Base-by-base conservation (phyloP, 2,797 vertebrate species). In the Graptemys geographica region DNA sequence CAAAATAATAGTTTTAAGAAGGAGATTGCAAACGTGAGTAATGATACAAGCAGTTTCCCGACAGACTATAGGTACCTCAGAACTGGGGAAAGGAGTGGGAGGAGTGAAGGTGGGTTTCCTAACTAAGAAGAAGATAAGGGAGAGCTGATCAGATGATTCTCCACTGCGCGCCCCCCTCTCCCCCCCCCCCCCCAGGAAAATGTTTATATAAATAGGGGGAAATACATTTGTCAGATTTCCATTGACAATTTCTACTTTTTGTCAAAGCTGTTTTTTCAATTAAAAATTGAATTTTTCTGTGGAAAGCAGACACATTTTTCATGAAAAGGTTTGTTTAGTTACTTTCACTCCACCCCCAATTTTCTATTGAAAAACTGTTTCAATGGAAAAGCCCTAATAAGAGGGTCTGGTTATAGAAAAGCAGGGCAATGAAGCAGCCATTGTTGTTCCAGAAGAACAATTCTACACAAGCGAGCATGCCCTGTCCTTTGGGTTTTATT, bases 1-100 rank as follows among this genome's bases (percentile, higher is more conserved):
- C 52, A 87, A 69, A 92, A 23, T 3, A 1, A 78, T 83, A 83
- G 2, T 76, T 94, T 91, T 81, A 80, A 87, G 55, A 31, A 78
- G 11, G 28, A 81, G 28, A 15, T 57, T 93, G n/a, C 10, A 51
- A 47, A 87, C 59, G 53, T 85, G 31, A 81, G 84, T 6, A 79
- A 81, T 74, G 9, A 27, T 90, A 37, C 49, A 84, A 87, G 37
- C 78, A 56, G 49, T 12, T 21, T 79, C 33, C 27, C 19, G 86
- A 85, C 87, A 76, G 6, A 28, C 74, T 81, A 31, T 83, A 84
- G 85, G 51, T 76, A 37, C 8, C 25, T 93, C 28, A 4, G 52
- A 51, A 33, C 86, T 87, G 52, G 11, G 41, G 74, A 93, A 55
- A 81, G 92, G 93, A 91, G 80, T 90, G 10, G 25, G 41, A 49